These are phyloP conservation scores for Strigops habroptila DNA, from an alignment of 2,113 vertebrate species.

Conservation along the genomic window DNA sequence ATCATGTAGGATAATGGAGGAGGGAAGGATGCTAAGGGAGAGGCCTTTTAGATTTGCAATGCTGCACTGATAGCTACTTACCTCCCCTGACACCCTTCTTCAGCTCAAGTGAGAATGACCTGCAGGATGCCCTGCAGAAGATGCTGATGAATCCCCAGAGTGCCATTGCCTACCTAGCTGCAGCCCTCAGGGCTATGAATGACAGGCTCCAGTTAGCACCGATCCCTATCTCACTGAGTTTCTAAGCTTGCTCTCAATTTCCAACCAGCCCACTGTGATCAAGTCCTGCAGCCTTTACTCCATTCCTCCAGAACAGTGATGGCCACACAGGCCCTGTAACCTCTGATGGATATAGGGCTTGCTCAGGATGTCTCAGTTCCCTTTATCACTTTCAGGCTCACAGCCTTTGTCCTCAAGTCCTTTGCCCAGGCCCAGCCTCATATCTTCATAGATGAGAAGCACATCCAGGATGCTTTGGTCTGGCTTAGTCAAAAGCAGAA, in stretches of 20 bases:
- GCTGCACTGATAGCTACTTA: background rate
- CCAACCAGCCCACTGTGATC: background rate
- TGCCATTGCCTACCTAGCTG: background rate
- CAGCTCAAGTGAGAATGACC: background rate
- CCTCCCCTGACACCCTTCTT: background rate
- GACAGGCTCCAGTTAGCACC: background rate
- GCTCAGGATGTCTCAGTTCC: background rate
- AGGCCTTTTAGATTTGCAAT: background rate
- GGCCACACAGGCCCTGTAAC: slow-evolving; percentile 42
- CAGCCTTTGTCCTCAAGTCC: slow-evolving; percentile 76
- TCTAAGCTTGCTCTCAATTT: background rate
- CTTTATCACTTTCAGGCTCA: slow-evolving; percentile 67
- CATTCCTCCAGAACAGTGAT: slow-evolving; percentile 52
- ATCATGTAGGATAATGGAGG: background rate
- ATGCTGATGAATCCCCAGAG: background rate
- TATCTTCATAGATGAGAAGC: slow-evolving; percentile 67
- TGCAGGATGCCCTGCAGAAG: background rate
- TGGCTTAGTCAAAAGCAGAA: slow-evolving; percentile 70
- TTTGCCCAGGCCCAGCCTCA: slow-evolving; percentile 59
- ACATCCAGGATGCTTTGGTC: slow-evolving; percentile 52
- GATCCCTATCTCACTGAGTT: background rate
- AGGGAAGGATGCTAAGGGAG: background rate
- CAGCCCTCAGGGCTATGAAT: background rate
- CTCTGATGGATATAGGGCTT: slow-evolving; percentile 43
- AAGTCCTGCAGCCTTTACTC: background rate